Base-by-base conservation (phyloP, 2,797 vertebrate species). In the Galago senegalensis region DNA sequence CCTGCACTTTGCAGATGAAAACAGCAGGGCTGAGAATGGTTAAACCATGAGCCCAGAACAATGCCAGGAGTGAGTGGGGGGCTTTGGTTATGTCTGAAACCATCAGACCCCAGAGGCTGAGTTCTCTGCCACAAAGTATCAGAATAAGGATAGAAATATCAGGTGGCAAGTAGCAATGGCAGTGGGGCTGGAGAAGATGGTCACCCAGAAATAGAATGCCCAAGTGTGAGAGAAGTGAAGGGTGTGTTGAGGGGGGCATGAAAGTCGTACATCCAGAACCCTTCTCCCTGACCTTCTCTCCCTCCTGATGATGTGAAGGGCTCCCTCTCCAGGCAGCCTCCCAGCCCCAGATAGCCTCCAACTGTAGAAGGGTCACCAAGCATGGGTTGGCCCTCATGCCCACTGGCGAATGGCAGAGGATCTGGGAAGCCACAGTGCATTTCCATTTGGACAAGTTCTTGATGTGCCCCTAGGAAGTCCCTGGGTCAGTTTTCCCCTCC, bases 181-280 rank as follows among this genome's bases (percentile, higher is more conserved):
- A 37, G 5, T 37, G 17, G 43, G 2, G 49, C 49, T 34, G 21
- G n/a, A 81, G 65, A 56, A 93, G 21, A 7, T 1, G 11, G 49
- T 58, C 67, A 25, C 37, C 29, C 37, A 18, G 60, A 58, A 93
- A 40, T n/a, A 72, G 40, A 95, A 34, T 3, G 31, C 75, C 72
- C 18, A 17, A 65, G 73, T 67, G 9, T 80, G 11, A 58, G 84
- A 61, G 87, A n/a, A 61, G 37, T 80, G 43, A 46, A 25, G 31
- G 43, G 0, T 10, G 20, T 34, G 18, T 8, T 7, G 46, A 46
- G 5, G 60, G 0, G n/a, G 69, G 29, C 4, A 13, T 12, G 61
- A 72, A 61, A 72, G 34, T 3, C 1, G 13, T 27, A 21, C 14
- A 17, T 16, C 46, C 13, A 53, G 69, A 60, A 18, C 67, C n/a